Evolutionary conservation across 2,113 vertebrate species (phyloP).

Genomic region (Callionymus lyra): DNA sequence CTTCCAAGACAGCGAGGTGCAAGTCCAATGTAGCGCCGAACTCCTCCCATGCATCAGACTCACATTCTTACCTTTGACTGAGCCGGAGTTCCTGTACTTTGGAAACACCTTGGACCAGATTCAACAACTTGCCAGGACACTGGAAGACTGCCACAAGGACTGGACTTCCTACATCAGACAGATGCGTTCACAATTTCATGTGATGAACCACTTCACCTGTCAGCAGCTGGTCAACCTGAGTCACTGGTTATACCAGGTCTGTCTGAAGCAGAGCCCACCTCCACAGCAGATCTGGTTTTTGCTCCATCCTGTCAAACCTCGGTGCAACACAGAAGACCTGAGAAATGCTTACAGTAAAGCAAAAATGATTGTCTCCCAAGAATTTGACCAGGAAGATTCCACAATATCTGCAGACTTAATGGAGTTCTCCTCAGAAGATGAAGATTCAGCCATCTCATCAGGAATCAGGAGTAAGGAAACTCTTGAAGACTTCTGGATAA

Average conservation of each 20-base stretch:
- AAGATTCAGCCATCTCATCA: neutral
- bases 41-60: constrained; percentile 42
- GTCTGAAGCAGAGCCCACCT: constrained; percentile 9
- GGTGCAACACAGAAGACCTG: constrained; percentile 46
- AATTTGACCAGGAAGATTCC: neutral
- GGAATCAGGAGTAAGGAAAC: constrained; percentile 4
- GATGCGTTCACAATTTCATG: constrained; percentile 48
- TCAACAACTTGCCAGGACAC: constrained; percentile 38
- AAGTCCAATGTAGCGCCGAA: constrained; percentile 42
- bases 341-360: constrained; percentile 29
- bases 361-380: neutral
- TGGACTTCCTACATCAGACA: constrained; percentile 56
- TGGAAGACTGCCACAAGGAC: constrained; percentile 60
- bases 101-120: constrained; percentile 50
- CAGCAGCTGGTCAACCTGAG: constrained; percentile 68
- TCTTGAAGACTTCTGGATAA: constrained; percentile 53
- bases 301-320: constrained; percentile 56
- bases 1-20: constrained; percentile 55
- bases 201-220: constrained; percentile 65
- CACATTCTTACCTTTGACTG: constrained; percentile 33
- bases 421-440: constrained; percentile 30
- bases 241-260: constrained; percentile 48
- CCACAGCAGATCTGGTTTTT: constrained; percentile 55
- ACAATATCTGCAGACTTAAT: constrained; percentile 26
- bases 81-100: constrained; percentile 24